These are phyloP conservation scores for Mormyrops attenuatus DNA, from an alignment of 2,797 vertebrate species.

Conservation along the genomic window DNA sequence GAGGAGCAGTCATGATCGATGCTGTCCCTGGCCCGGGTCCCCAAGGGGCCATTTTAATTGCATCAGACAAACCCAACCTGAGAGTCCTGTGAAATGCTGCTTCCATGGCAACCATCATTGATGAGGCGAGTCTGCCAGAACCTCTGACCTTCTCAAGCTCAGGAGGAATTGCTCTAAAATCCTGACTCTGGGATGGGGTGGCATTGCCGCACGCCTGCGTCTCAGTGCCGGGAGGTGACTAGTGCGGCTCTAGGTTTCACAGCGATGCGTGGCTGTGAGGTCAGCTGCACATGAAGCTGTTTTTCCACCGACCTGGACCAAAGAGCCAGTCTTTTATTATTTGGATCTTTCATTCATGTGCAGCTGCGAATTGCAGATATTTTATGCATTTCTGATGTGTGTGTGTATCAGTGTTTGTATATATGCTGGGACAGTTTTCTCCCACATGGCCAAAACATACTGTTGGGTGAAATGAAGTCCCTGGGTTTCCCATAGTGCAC, in stretches of 20 bases:
- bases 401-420: neutral
- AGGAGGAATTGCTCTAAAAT: neutral
- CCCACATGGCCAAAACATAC: neutral
- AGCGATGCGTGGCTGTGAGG: neutral
- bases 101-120: slow-evolving; percentile 58
- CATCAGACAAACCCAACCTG: slow-evolving; percentile 39
- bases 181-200: neutral
- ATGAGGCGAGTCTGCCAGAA: slow-evolving; percentile 45
- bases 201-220: neutral
- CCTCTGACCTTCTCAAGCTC: slow-evolving; percentile 26
- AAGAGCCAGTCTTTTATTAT: neutral
- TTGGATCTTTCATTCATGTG: neutral
- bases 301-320: neutral
- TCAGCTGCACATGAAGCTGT: neutral
- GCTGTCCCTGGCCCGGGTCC: slow-evolving; percentile 28
- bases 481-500: neutral
- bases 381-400: neutral
- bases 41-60: slow-evolving; percentile 46
- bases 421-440: neutral
- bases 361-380: neutral
- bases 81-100: slow-evolving; percentile 48
- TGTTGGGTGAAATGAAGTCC: neutral
- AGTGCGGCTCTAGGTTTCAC: neutral
- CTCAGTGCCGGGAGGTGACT: neutral
- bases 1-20: slow-evolving; percentile 34